Percentiles rank a stretch among this genome's conserved stretches.
Evolutionary conservation across 1,140 invertebrate genomes (phyloP).

Genomic region (Micrasema minimum): DNA sequence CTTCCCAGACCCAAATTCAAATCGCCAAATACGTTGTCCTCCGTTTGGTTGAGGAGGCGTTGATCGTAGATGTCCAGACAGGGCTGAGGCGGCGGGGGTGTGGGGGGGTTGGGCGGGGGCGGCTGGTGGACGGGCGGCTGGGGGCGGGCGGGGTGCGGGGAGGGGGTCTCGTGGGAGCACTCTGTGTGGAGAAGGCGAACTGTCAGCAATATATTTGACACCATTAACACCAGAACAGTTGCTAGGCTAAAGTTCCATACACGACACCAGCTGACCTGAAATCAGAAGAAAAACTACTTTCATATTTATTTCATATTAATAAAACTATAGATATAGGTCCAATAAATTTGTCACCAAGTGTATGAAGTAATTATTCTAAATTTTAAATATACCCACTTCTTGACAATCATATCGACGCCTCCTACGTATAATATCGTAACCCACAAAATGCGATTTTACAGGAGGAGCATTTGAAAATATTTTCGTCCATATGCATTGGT

Average conservation of each 20-base stretch:
- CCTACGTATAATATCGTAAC: no score
- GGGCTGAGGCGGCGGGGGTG: constrained; percentile 56
- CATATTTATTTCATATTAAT: no score
- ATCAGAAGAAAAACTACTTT: constrained; percentile 17
- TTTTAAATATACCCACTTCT: no score
- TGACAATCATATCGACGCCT: no score
- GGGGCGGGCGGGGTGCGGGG: constrained; percentile 51
- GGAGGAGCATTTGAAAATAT: no score
- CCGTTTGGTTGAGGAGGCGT: constrained; percentile 55
- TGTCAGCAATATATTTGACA: constrained; percentile 78
- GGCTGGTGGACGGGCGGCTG: constrained; percentile 33
- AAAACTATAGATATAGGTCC: no score
- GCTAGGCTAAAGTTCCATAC: constrained; percentile 76
- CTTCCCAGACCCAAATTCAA: constrained; percentile 75
- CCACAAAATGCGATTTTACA: no score
- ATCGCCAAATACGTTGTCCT: constrained; percentile 66
- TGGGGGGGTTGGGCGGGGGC: constrained; percentile 56
- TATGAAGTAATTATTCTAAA: no score
- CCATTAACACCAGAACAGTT: constrained; percentile 71
- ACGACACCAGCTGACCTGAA: constrained; percentile 68
- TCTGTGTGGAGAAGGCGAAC: constrained; percentile 71
- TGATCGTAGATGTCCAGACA: constrained; percentile 58
- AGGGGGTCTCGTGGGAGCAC: constrained; percentile 55
- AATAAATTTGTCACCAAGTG: no score
- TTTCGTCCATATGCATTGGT: no score